Conservation (phyloP, 2,888 invertebrate species). For the Achlya flavicornis region DNA sequence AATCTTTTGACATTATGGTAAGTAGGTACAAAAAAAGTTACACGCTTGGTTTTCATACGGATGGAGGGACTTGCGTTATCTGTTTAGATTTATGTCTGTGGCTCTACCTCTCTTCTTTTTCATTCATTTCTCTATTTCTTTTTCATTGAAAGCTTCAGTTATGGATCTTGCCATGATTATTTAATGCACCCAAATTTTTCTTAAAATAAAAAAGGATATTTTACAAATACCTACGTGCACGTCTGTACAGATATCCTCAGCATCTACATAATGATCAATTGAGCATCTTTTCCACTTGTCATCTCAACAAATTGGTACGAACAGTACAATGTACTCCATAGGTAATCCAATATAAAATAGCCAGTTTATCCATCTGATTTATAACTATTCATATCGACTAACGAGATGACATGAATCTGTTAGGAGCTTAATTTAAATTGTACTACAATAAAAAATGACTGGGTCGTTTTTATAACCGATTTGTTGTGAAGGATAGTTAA, state of each 20-base stretch:
- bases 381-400: slow-evolving; percentile 7
- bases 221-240: slow-evolving; percentile 37
- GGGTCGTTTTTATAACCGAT: slow-evolving; percentile 17
- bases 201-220: slow-evolving; percentile 21
- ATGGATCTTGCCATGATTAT: too few species aligned
- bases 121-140: too few species aligned
- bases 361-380: slow-evolving; percentile 9
- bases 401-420: neutral
- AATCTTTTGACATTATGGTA: too few species aligned
- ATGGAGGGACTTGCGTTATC: too few species aligned
- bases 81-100: too few species aligned
- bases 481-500: neutral
- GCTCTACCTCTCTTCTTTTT: too few species aligned
- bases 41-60: too few species aligned
- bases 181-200: too few species aligned
- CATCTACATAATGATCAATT: slow-evolving; percentile 32
- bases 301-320: slow-evolving; percentile 57
- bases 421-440: neutral
- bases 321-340: slow-evolving; percentile 13
- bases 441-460: slow-evolving; percentile 14
- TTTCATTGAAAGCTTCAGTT: too few species aligned
- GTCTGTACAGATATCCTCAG: slow-evolving; percentile 37
- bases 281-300: slow-evolving; percentile 41
- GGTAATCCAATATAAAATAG: slow-evolving; percentile 14
- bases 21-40: too few species aligned